Percentiles rank a stretch among this genome's conserved stretches.
These are phyloP conservation scores for Drosophila saltans DNA, from an alignment of 1,140 invertebrate species.

Conservation along the genomic window DNA sequence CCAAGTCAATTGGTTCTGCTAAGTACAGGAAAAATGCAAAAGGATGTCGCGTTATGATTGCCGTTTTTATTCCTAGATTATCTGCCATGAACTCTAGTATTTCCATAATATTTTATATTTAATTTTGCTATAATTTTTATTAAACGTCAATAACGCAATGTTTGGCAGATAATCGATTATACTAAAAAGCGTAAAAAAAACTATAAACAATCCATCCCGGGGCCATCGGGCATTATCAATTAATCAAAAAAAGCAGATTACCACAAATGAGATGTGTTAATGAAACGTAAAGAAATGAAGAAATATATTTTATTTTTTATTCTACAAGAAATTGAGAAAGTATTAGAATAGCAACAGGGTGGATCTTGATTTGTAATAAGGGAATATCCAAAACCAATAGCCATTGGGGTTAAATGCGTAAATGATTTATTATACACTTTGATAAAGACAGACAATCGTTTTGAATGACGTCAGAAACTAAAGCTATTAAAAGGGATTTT, in stretches of 20 bases:
- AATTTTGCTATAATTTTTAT: background rate
- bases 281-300: background rate
- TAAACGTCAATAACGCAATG: too few species aligned
- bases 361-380: too few species aligned
- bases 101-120: too few species aligned
- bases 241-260: conserved; percentile 8
- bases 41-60: too few species aligned
- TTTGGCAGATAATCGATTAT: too few species aligned
- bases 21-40: background rate
- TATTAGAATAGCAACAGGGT: too few species aligned
- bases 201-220: too few species aligned
- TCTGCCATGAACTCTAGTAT: background rate
- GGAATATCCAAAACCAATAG: background rate
- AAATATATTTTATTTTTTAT: background rate
- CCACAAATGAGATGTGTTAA: background rate
- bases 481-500: too few species aligned
- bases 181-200: conserved; percentile 12
- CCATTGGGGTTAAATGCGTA: background rate
- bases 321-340: background rate
- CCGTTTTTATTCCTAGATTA: background rate
- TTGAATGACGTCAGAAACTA: too few species aligned
- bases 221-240: conserved; percentile 40
- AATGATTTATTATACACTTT: too few species aligned
- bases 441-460: too few species aligned
- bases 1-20: background rate